Base-by-base conservation (phyloP, 2,797 vertebrate species). In the Pteronotus mesoamericanus region DNA sequence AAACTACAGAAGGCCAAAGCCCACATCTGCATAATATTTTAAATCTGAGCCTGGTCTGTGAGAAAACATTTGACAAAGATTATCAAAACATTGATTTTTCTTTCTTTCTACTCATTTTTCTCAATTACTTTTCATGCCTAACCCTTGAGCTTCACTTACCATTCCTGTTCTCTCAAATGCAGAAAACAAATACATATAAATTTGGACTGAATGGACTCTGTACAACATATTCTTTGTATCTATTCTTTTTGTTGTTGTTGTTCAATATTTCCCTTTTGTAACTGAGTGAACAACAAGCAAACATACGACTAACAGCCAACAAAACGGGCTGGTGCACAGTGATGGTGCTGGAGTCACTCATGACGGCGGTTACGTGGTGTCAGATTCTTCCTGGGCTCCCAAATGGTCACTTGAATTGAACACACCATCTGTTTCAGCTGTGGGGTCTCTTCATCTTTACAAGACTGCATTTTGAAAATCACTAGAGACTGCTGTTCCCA, bases 1-100 rank as follows among this genome's bases (percentile, higher is more conserved):
- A 97, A 94, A 79, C 46, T 86, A 51, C 21, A 18, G n/a, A 69
- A 88, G 51, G 85, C 93, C 89, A 98, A 98, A 98, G 66, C 69
- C 89, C 96, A 82, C 87, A 83, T 89, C 91, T 86, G 84, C 55
- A 82, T 96, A 97, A 95, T 39, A 96, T 55, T 97, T 94, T 77
- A 95, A 94, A 64, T 66, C 97, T 94, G 77, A 78, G n/a, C 85
- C 64, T 92, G 55, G 39, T 85, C 95, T 95, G 90, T 68, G 86
- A 94, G 93, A 94, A 97, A 93, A 95, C 21, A 46, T 48, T 66
- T 93, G 32, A 22, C 75, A 85, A 61, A 88, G 79, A 80, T 77
- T 91, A 96, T 64, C 78, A 79, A 59, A 96, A 80, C n/a, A 15
- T 44, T 1, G 0, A 10, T 29, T 89, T 91, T 78, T 95, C 94